Conservation (phyloP, 2,113 vertebrate genomes). For the Charadrius vociferus region DNA sequence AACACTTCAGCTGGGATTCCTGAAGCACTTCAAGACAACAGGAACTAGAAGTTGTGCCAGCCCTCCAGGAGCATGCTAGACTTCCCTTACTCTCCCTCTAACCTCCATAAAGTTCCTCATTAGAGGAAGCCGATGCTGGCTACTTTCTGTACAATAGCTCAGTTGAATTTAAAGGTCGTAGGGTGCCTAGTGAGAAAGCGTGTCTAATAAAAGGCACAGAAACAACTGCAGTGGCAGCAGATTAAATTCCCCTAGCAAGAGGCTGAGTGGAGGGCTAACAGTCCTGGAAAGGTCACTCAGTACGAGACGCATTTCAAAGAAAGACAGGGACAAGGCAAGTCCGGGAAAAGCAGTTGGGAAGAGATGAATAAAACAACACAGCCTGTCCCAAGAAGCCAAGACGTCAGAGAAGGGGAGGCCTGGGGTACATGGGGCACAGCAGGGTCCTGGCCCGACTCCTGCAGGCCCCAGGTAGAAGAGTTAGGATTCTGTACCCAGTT, state of each 20-base stretch:
- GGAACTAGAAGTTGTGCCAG: neutral
- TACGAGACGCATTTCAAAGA: neutral
- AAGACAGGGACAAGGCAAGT: neutral
- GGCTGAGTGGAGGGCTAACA: neutral
- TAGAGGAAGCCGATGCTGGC: neutral
- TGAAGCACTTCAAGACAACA: neutral
- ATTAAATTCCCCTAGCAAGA: conserved; percentile 57
- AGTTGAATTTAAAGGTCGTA: conserved; percentile 51
- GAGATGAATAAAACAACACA: neutral
- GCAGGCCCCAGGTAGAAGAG: neutral
- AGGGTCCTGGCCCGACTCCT: neutral
- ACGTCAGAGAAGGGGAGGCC: neutral
- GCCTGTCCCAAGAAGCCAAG: neutral
- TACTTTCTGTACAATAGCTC: neutral
- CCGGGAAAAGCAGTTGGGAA: neutral
- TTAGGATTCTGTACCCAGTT: neutral
- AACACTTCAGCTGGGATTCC: neutral
- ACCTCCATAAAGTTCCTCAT: neutral
- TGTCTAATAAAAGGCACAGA: conserved; percentile 68
- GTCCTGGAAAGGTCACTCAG: conserved; percentile 52
- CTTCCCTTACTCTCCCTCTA: neutral
- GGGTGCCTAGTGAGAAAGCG: neutral
- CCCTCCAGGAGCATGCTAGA: neutral
- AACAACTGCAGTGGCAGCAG: conserved; percentile 29
- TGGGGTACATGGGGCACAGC: neutral